A percentile compares a stretch with the other conserved stretches of the same genome.
Conservation (phyloP, 2,797 vertebrate species). For the Enteromius trimaculatus region DNA sequence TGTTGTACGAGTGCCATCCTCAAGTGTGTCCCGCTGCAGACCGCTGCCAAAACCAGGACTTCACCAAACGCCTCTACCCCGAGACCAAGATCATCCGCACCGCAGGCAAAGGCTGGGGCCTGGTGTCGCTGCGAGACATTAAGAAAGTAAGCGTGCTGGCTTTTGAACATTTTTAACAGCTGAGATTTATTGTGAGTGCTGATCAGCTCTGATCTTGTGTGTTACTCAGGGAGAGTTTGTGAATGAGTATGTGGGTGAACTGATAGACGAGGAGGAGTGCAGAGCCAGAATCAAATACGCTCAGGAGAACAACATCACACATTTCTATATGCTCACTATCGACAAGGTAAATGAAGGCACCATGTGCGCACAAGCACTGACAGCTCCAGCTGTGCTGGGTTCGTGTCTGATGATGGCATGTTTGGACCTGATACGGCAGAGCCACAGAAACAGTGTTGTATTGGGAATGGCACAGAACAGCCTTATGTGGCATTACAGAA, state of each 20-base stretch:
- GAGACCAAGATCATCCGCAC: constrained; percentile 97
- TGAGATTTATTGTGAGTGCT: not conserved
- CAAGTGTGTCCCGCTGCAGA: constrained; percentile 91
- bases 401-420: constrained; percentile 58
- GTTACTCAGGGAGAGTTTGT: constrained; percentile 91
- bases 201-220: constrained; percentile 17
- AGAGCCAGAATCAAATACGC: constrained; percentile 90
- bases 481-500: constrained; percentile 71
- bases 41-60: constrained; percentile 95
- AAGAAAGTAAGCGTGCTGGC: constrained; percentile 84
- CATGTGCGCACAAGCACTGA: not conserved
- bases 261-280: constrained; percentile 97
- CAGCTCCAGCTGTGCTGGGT: constrained; percentile 2
- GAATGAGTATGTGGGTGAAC: constrained; percentile 96
- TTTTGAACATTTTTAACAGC: not conserved
- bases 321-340: constrained; percentile 99
- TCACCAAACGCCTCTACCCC: constrained; percentile 94
- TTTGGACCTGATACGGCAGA: constrained; percentile 66
- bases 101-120: constrained; percentile 95
- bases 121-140: constrained; percentile 90
- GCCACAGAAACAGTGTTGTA: constrained; percentile 81
- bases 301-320: constrained; percentile 94
- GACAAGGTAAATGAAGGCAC: constrained; percentile 84
- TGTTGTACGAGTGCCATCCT: constrained; percentile 97
- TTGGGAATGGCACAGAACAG: constrained; percentile 80